These are phyloP conservation scores for Conus ventricosus DNA, from an alignment of 1,140 invertebrate species.

Conservation along the genomic window DNA sequence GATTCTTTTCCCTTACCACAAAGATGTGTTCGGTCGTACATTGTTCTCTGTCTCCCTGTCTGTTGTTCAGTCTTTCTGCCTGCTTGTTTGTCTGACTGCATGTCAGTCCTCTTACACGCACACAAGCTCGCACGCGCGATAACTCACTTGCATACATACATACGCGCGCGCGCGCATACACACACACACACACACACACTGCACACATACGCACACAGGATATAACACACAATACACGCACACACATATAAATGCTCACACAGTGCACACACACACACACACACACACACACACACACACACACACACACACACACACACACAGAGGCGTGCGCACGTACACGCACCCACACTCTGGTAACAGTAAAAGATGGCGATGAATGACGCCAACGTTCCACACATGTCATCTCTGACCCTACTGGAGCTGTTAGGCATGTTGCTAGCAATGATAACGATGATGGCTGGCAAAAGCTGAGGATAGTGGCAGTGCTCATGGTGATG, in stretches of 20 bases:
- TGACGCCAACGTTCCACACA: neutral
- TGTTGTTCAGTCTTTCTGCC: neutral
- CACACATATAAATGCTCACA: no score
- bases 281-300: constrained; percentile 8
- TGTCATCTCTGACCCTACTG: neutral
- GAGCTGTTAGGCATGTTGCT: neutral
- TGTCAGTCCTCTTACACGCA: no score
- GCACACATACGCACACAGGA: no score
- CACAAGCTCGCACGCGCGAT: no score
- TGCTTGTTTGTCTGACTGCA: neutral
- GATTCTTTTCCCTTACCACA: no score
- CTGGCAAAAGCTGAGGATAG: neutral
- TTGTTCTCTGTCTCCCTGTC: neutral
- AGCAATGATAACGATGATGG: neutral
- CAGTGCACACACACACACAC: neutral
- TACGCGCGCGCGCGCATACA: no score
- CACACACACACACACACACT: no score
- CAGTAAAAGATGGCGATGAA: neutral
- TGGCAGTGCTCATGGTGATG: neutral
- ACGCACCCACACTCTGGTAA: neutral
- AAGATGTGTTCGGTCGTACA: no score
- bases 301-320: constrained; percentile 18
- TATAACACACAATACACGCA: no score
- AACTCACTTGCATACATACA: no score
- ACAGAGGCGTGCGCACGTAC: neutral